Evolutionary conservation across 23 tunicate genomes (phyloP).

Genomic region (Trididemnum miniatum): DNA sequence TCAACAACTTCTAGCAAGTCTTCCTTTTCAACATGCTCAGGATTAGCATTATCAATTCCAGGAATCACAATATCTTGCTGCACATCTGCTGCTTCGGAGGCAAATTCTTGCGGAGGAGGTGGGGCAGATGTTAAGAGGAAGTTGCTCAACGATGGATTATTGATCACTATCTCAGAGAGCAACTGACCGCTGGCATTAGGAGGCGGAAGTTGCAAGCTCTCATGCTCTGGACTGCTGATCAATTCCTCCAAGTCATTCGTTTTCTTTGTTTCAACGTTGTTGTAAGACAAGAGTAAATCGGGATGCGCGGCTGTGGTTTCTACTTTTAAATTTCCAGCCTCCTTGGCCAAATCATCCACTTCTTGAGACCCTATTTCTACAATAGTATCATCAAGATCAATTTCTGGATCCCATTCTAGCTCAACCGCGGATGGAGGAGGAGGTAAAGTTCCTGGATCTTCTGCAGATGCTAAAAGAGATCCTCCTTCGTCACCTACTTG

Average conservation of each 20-base stretch:
- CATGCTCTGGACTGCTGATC: background rate
- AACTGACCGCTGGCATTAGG: conserved; percentile 40
- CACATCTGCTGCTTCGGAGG: background rate
- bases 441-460: background rate
- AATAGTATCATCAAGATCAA: conserved; percentile 9
- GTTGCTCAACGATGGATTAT: conserved; percentile 48
- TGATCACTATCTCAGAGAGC: conserved; percentile 35
- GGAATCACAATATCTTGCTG: background rate
- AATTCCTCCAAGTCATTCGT: background rate
- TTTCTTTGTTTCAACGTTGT: conserved; percentile 19
- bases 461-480: background rate
- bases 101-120: conserved; percentile 41
- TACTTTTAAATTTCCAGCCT: background rate
- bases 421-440: conserved; percentile 19
- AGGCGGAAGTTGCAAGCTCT: conserved; percentile 2
- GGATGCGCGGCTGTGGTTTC: background rate
- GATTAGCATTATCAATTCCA: background rate
- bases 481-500: conserved; percentile 4
- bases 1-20: conserved; percentile 48
- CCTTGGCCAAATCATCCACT: background rate
- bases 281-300: conserved; percentile 46
- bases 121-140: conserved; percentile 41
- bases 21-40: background rate
- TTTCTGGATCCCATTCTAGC: conserved; percentile 51
- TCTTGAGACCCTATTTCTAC: background rate